These are phyloP conservation scores for Papilio polytes DNA, from an alignment of 1,140 invertebrate genomes.

Conservation along the genomic window DNA sequence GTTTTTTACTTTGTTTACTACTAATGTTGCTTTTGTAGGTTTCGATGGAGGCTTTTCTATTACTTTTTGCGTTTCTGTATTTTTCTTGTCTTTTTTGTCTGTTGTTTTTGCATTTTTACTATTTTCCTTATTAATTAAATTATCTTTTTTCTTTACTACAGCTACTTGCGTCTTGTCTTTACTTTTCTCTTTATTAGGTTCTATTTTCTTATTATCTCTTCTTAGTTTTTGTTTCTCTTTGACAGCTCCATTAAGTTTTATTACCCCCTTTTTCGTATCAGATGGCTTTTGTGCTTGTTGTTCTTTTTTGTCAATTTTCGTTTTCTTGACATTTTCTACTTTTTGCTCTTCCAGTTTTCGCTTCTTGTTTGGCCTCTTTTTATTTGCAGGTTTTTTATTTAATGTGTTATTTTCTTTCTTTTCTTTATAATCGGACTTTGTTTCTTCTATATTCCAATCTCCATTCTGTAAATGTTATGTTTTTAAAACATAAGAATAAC, in stretches of 20 bases:
- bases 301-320: conserved; percentile 41
- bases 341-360: conserved; percentile 43
- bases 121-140: conserved; percentile 38
- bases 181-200: conserved; percentile 35
- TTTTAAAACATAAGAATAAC: background rate
- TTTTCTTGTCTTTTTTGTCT: conserved; percentile 39
- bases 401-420: conserved; percentile 44
- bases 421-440: conserved; percentile 50
- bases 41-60: conserved; percentile 36
- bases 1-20: conserved; percentile 63
- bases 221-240: conserved; percentile 34
- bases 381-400: conserved; percentile 52
- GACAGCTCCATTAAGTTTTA: conserved; percentile 35
- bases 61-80: background rate
- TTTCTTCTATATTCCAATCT: conserved; percentile 64
- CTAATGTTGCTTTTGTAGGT: conserved; percentile 52
- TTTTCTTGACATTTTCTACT: conserved; percentile 46
- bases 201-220: conserved; percentile 40
- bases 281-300: conserved; percentile 32
- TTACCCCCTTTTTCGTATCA: conserved; percentile 40
- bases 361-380: conserved; percentile 44
- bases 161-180: conserved; percentile 31
- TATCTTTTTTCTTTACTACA: conserved; percentile 32
- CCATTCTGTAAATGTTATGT: conserved; percentile 57
- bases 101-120: conserved; percentile 40